Conservation (phyloP, 2,888 invertebrate species). For the Oscheius sp. region DNA sequence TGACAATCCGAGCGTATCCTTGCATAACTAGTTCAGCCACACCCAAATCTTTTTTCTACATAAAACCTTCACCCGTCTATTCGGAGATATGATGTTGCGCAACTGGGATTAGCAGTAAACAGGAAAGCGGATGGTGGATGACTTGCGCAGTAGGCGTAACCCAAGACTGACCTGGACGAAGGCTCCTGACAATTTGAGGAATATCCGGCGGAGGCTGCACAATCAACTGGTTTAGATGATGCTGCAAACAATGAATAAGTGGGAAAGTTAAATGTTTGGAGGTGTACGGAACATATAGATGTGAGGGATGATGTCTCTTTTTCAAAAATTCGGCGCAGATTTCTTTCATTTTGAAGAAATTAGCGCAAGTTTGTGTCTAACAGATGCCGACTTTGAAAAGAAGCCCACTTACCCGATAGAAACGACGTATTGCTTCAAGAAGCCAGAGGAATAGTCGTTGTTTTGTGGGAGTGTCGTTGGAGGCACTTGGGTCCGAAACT, state of each 20-base stretch:
- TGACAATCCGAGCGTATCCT: slow-evolving; percentile 26
- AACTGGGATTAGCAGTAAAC: background rate
- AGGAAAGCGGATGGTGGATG: slow-evolving; percentile 1
- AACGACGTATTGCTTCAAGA: slow-evolving; percentile 31
- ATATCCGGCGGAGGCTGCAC: slow-evolving; percentile 34
- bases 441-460: slow-evolving; percentile 35
- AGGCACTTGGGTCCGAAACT: slow-evolving; percentile 14
- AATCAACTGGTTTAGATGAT: slow-evolving; percentile 36
- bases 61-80: background rate
- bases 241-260: slow-evolving; percentile 25
- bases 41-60: slow-evolving; percentile 21
- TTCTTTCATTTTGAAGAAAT: slow-evolving; percentile 37
- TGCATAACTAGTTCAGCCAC: slow-evolving; percentile 32
- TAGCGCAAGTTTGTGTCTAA: slow-evolving; percentile 10
- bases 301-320: slow-evolving; percentile 18
- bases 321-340: slow-evolving; percentile 22
- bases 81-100: background rate
- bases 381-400: slow-evolving; percentile 1
- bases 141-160: background rate
- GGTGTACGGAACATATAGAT: slow-evolving; percentile 9
- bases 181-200: slow-evolving; percentile 26
- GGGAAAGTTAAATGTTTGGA: background rate
- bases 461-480: slow-evolving; percentile 18
- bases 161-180: slow-evolving; percentile 27
- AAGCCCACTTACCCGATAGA: slow-evolving; percentile 32